Evolutionary conservation across 2,113 vertebrate genomes (phyloP).

Genomic region (Sinocyclocheilus maitianheensis): DNA sequence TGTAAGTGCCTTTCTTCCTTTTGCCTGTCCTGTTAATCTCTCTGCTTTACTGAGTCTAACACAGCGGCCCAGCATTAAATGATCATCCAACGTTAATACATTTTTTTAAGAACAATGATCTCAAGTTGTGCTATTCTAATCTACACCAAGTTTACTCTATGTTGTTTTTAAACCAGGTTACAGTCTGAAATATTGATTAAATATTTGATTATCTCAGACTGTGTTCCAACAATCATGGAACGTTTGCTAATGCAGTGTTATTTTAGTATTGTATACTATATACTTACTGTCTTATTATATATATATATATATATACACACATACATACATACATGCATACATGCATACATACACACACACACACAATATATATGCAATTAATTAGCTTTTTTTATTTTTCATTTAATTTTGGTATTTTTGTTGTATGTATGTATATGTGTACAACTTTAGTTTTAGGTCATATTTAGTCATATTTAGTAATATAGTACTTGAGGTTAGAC

Average conservation of each 20-base stretch:
- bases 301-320: no score
- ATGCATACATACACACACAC: no score
- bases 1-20: slow-evolving; percentile 57
- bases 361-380: no score
- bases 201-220: no score
- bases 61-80: background rate
- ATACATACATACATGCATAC: no score
- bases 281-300: no score
- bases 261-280: no score
- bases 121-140: background rate
- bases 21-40: slow-evolving; percentile 23
- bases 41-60: slow-evolving; percentile 19
- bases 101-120: background rate
- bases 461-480: background rate
- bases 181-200: no score
- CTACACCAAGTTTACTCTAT: background rate
- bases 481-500: no score
- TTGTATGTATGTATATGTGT: no score
- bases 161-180: background rate
- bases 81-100: background rate
- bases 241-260: no score
- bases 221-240: no score
- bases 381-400: background rate
- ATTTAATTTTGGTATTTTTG: background rate
- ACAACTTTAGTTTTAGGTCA: background rate